Percentiles rank a stretch among this genome's conserved stretches.
Evolutionary conservation across 2,888 invertebrate species (phyloP).

Genomic region (Latrodectus hesperus): DNA sequence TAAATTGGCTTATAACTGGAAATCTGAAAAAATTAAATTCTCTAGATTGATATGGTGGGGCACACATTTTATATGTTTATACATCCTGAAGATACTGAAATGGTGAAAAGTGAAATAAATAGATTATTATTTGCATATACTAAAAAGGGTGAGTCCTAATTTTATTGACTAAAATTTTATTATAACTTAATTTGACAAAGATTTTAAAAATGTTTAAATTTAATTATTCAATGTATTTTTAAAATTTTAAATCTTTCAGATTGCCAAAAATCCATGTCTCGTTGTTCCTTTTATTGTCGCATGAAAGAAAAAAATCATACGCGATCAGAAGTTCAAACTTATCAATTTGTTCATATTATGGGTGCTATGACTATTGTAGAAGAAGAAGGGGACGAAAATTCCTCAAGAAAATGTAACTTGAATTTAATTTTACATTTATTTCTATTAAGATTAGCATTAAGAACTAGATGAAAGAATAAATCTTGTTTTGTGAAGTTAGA

Average conservation of each 20-base stretch:
- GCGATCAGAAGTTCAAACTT: constrained; percentile 67
- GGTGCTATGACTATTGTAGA: constrained; percentile 53
- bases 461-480: too few relatives aligned
- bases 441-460: too few relatives aligned
- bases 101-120: constrained; percentile 79
- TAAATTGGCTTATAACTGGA: too few relatives aligned
- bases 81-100: constrained; percentile 85
- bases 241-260: constrained; percentile 7
- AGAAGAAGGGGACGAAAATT: constrained; percentile 18
- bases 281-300: constrained; percentile 65
- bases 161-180: too few relatives aligned
- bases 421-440: too few relatives aligned
- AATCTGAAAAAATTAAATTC: neutral
- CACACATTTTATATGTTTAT: constrained; percentile 87
- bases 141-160: constrained; percentile 23
- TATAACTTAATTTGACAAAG: neutral
- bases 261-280: neutral
- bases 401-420: neutral
- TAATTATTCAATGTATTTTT: neutral
- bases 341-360: constrained; percentile 59
- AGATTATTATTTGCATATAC: constrained; percentile 23
- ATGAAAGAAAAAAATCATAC: constrained; percentile 64
- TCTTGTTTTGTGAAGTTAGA: too few relatives aligned
- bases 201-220: neutral
- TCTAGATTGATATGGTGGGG: constrained; percentile 86